phyloP scores from a whole-genome alignment of 2,888 invertebrate genomes.

The Chrysolina oricalcia region DNA sequence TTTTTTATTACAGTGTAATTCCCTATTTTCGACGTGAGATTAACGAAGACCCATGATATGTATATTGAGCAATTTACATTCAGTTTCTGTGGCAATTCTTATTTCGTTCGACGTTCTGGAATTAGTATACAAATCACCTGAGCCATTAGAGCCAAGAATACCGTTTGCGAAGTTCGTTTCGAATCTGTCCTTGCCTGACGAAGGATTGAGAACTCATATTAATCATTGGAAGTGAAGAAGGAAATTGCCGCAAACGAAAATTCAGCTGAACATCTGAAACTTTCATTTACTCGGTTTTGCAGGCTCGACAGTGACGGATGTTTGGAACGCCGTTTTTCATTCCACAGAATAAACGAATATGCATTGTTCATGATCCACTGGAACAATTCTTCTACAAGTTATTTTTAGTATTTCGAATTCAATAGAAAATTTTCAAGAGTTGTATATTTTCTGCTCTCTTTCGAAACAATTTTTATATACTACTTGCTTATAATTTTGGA shows the following conservation, averaged over 20 bases:
- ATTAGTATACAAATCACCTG: slow-evolving; percentile 24
- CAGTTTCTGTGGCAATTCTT: not conserved
- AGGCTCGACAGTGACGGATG: slow-evolving; percentile 12
- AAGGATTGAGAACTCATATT: slow-evolving; percentile 29
- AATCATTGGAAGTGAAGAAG: slow-evolving; percentile 19
- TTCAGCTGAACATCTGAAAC: slow-evolving; percentile 20
- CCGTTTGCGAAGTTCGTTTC: slow-evolving; percentile 22
- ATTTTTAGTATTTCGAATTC: not conserved
- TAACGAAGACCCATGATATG: too few relatives aligned
- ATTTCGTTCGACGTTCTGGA: slow-evolving; percentile 10
- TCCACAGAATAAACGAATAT: not conserved
- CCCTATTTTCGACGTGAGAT: too few relatives aligned
- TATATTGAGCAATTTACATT: not conserved
- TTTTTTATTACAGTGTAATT: not conserved
- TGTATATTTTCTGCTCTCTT: not conserved
- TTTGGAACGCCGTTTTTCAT: not conserved
- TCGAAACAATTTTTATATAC: too few relatives aligned
- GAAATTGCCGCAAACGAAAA: slow-evolving; percentile 20
- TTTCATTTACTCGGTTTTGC: slow-evolving; percentile 12
- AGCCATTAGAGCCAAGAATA: not conserved
- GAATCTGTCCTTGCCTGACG: slow-evolving; percentile 2
- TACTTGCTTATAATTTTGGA: too few relatives aligned
- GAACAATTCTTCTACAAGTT: not conserved
- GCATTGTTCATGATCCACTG: slow-evolving; percentile 7
- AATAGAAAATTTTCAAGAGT: too few relatives aligned